phyloP scores from a whole-genome alignment of 2,888 invertebrate species.

The Nineta flava region DNA sequence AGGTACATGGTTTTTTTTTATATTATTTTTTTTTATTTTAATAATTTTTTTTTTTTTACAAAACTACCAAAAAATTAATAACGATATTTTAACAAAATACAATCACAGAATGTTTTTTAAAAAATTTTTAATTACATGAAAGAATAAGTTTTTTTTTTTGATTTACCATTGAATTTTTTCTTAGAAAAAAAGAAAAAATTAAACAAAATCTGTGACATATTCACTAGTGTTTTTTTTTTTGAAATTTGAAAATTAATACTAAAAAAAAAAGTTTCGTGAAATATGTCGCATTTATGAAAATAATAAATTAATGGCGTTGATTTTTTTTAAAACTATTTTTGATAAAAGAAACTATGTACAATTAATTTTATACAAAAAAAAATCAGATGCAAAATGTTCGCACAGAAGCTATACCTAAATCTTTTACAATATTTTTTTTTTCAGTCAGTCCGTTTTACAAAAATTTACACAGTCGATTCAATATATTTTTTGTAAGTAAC shows the following conservation, averaged over 20 bases:
- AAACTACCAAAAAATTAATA: conserved; percentile 6
- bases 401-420: too few species aligned
- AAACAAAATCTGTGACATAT: background rate
- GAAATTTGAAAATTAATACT: background rate
- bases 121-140: background rate
- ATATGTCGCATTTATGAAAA: background rate
- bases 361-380: too few species aligned
- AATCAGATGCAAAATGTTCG: too few species aligned
- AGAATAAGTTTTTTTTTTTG: background rate
- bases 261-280: background rate
- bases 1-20: conserved; percentile 5
- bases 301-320: too few species aligned
- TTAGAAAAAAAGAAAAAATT: too few species aligned
- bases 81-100: conserved; percentile 4
- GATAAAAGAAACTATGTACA: too few species aligned
- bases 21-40: background rate
- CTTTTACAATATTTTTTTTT: too few species aligned
- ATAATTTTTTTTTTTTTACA: conserved; percentile 3
- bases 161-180: background rate
- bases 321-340: too few species aligned
- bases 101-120: conserved; percentile 7
- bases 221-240: background rate
- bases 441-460: too few species aligned
- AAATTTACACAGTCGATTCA: too few species aligned
- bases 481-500: too few species aligned